Evolutionary conservation across 2,797 vertebrate species (phyloP), one percentile per base, ranked within the genome.

Genomic region (Benthosema pterotum): DNA sequence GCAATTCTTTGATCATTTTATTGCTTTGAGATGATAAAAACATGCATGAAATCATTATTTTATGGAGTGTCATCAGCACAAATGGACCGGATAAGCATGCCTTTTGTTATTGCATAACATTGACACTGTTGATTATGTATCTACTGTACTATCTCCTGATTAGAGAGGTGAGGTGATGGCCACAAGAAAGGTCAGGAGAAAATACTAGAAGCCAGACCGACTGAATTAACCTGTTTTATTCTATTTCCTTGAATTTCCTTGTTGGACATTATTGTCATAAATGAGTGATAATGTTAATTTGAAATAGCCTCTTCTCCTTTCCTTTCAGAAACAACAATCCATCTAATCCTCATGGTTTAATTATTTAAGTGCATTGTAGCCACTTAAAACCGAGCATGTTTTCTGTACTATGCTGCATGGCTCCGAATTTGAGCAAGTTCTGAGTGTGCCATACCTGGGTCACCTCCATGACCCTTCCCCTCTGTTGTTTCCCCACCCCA

Each of bases 61-160:
- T 25, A 45, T 43, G 11, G 42, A 25, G 14, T 42, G 49, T 52
- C 32, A 52, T 50, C 25, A 11, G 32, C 8, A 38, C 32, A 38
- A 38, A 32, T 1, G 7, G 7, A 32, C 32, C 2, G 7, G 6
- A 32, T 1, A 9, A 11, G 11, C 32, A 38, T 38, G 32, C 32
- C 32, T 38, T 38, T 38, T 38, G 32, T 38, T 38, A 8, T 67
- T 65, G 57, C 32, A 25, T 17, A 82, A 77, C 9, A 45, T 3
- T 5, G 11, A 32, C 0, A 28, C 45, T 46, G 55, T 57, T 2
- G 2, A 16, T 22, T 32, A 18, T 51, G 8, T 11, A 38, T 38
- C 32, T 70, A 67, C 74, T n/a, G n/a, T n/a, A n/a, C 56, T 67
- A 17, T 52, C 5, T 0, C 19, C 49, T 69, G 71, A 73, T 83